Conservation (phyloP, 2,797 vertebrate genomes). For the Pseudotriccus pelzelni region DNA sequence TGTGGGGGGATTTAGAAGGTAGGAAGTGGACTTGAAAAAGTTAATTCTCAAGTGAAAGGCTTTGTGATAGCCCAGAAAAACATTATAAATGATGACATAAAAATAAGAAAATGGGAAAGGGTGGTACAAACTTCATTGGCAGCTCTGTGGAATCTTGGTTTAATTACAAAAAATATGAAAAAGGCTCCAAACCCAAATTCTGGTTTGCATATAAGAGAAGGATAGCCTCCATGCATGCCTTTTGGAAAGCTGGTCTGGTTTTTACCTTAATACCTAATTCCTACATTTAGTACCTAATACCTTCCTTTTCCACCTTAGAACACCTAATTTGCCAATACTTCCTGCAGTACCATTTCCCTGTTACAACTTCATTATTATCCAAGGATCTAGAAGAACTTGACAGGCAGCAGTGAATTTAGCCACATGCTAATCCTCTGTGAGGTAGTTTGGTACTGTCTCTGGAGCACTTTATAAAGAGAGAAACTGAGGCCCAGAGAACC, state of each 20-base stretch:
- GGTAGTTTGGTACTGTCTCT: neutral
- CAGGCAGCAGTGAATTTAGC: neutral
- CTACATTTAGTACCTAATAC: neutral
- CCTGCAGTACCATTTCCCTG: neutral
- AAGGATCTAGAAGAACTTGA: neutral
- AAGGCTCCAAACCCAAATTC: neutral
- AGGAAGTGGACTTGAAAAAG: neutral
- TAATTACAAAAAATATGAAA: neutral
- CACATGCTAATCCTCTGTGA: neutral
- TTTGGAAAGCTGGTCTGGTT: neutral
- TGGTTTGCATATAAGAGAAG: neutral
- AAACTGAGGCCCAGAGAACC: neutral
- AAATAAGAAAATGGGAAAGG: neutral
- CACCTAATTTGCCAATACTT: neutral
- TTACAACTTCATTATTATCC: neutral
- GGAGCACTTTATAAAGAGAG: neutral
- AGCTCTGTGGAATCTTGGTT: neutral
- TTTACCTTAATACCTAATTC: neutral
- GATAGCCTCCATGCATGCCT: neutral
- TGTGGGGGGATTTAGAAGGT: neutral
- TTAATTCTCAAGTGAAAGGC: neutral
- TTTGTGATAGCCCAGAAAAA: neutral
- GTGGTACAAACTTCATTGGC: neutral
- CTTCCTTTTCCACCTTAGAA: neutral
- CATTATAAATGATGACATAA: neutral